Conservation (phyloP, 2,888 invertebrate species). For the Coenonympha glycerion region DNA sequence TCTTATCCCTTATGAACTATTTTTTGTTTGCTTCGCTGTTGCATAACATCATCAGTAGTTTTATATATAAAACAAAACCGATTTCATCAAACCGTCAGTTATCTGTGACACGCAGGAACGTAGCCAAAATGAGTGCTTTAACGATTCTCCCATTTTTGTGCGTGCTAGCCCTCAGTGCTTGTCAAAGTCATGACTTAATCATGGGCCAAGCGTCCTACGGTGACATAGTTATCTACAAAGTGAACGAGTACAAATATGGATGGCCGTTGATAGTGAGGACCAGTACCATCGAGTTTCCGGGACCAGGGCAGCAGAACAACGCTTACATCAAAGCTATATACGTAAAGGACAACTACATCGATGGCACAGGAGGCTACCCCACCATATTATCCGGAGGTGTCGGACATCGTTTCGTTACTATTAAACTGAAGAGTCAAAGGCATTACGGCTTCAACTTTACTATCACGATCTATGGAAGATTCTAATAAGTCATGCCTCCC, state of each 20-base stretch:
- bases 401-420: conserved; percentile 58
- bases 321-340: conserved; percentile 55
- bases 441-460: conserved; percentile 61
- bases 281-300: conserved; percentile 54
- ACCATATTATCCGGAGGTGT: conserved; percentile 58
- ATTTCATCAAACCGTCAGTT: conserved; percentile 49
- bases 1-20: no score
- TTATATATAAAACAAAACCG: conserved; percentile 50
- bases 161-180: conserved; percentile 38
- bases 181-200: conserved; percentile 58
- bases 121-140: conserved; percentile 49
- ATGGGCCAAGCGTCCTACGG: conserved; percentile 55
- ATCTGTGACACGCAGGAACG: conserved; percentile 48
- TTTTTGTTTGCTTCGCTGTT: no score
- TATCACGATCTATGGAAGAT: conserved; percentile 62
- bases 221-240: conserved; percentile 53
- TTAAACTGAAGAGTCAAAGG: conserved; percentile 64
- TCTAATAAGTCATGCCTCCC: conserved; percentile 29
- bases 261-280: conserved; percentile 56
- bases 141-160: conserved; percentile 41
- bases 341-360: conserved; percentile 52
- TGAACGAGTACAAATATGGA: conserved; percentile 56
- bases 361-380: conserved; percentile 59
- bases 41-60: no score
- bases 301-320: conserved; percentile 51